Evolutionary conservation across 2,797 vertebrate genomes (phyloP).

Genomic region (Mycteria americana): DNA sequence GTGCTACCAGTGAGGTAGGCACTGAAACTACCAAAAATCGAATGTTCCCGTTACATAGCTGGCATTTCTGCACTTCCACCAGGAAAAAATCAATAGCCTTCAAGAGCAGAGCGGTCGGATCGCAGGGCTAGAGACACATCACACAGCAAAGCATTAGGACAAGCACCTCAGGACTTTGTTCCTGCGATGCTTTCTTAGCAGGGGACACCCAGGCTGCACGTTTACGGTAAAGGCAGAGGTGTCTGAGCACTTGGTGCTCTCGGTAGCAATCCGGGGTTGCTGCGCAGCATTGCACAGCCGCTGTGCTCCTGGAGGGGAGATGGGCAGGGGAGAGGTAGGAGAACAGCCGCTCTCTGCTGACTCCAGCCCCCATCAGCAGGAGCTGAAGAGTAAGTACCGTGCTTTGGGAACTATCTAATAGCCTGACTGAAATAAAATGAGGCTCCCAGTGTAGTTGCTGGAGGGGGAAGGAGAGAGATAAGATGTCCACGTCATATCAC

Average conservation of each 20-base stretch:
- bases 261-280: accelerated
- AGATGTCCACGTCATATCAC: neutral
- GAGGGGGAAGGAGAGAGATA: neutral
- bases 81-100: neutral
- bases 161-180: neutral
- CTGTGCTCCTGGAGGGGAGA: neutral
- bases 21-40: neutral
- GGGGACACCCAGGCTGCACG: neutral
- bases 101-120: neutral
- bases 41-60: neutral
- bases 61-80: neutral
- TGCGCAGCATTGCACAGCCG: neutral
- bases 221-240: neutral
- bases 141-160: neutral
- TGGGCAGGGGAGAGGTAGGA: neutral
- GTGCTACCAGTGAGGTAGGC: neutral
- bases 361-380: neutral
- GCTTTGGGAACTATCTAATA: neutral
- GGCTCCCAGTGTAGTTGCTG: neutral
- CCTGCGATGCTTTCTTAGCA: neutral
- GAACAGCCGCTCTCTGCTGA: neutral
- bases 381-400: neutral
- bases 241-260: neutral
- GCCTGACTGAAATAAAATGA: neutral
- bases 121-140: neutral